Evolutionary conservation across 2,113 vertebrate species (phyloP).

Genomic region (Tachycineta bicolor): DNA sequence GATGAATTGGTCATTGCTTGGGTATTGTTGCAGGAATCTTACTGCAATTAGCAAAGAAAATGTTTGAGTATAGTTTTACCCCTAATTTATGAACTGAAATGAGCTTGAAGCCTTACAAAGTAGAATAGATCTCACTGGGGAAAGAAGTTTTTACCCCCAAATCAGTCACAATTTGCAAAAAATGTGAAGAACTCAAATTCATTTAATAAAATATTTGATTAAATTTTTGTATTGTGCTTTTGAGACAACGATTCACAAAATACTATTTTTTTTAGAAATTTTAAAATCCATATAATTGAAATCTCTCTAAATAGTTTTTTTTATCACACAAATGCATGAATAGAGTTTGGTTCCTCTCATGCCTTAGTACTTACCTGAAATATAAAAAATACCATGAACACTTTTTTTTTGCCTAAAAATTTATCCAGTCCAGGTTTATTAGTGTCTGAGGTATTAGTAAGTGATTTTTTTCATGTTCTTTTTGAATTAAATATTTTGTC

Average conservation of each 20-base stretch:
- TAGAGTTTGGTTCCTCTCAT: not conserved
- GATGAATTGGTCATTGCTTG: not conserved
- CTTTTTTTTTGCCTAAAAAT: not conserved
- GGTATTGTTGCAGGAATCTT: not conserved
- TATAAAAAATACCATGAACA: not conserved
- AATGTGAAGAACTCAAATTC: not conserved
- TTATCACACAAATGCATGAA: not conserved
- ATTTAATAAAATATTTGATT: not conserved
- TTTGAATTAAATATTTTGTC: not conserved
- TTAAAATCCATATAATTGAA: not conserved
- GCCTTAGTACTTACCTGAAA: not conserved
- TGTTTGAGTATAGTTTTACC: not conserved
- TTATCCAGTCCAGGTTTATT: not conserved
- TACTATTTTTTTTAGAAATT: not conserved
- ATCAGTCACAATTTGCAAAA: not conserved
- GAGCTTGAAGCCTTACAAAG: not conserved
- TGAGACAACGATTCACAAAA: not conserved
- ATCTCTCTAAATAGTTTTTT: not conserved
- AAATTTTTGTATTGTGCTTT: not conserved
- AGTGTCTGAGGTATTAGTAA: not conserved
- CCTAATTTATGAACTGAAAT: not conserved
- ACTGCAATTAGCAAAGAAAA: not conserved
- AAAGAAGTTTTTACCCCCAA: not conserved
- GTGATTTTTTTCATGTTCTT: accelerated
- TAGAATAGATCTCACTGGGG: not conserved